Percentiles rank a stretch among this genome's conserved stretches.
Evolutionary conservation across 1,140 invertebrate species (phyloP).

Genomic region (Gonatopus flavifemur): DNA sequence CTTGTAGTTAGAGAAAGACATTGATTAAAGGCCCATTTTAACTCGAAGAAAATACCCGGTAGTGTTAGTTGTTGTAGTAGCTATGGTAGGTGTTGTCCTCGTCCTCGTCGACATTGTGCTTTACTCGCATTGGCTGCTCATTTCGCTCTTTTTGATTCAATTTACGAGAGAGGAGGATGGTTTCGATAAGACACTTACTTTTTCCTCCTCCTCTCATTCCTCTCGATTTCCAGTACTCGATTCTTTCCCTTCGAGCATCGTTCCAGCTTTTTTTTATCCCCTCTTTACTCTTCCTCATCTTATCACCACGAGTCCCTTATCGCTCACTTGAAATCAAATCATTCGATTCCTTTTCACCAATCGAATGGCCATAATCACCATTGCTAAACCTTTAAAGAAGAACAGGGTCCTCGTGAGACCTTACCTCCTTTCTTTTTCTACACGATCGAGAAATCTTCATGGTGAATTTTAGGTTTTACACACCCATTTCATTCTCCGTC

Average conservation of each 20-base stretch:
- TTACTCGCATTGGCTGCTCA: constrained; percentile 15
- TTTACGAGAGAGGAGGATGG: constrained; percentile 51
- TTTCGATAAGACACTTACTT: constrained; percentile 45
- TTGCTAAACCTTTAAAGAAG: constrained; percentile 18
- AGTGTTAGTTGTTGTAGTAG: too few species aligned
- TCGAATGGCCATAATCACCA: constrained; percentile 37
- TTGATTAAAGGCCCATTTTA: constrained; percentile 55
- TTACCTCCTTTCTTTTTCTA: constrained; percentile 17
- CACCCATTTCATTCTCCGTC: background rate
- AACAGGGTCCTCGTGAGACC: constrained; percentile 26
- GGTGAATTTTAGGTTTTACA: too few species aligned
- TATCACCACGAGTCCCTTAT: constrained; percentile 34
- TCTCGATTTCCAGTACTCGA: too few species aligned
- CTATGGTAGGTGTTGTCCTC: too few species aligned
- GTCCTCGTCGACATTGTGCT: background rate
- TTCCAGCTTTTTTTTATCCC: constrained; percentile 2
- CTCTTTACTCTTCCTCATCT: background rate
- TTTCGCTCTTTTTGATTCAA: constrained; percentile 52
- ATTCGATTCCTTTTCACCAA: constrained; percentile 37
- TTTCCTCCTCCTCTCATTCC: constrained; percentile 16
- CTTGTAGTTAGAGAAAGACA: constrained; percentile 48
- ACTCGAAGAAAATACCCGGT: constrained; percentile 35
- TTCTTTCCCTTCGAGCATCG: background rate
- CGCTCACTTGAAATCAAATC: constrained; percentile 46
- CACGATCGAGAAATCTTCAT: constrained; percentile 10